A percentile compares a stretch with the other conserved stretches of the same genome.
Conservation (phyloP, 2,113 vertebrate species). For the Poeciliopsis turrubarensis region DNA sequence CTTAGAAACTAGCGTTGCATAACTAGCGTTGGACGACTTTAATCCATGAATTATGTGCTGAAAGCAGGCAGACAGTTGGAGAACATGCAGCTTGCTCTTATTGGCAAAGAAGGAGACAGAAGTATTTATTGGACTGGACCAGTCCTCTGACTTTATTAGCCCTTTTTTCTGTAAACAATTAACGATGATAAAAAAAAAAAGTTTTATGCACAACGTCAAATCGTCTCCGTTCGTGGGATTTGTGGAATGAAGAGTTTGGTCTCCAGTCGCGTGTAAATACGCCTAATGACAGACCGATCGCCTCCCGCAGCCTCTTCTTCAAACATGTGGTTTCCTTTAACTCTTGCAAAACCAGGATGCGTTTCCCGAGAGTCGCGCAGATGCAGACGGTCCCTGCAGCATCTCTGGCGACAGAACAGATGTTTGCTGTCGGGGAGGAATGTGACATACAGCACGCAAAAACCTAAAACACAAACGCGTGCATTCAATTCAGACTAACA, state of each 20-base stretch:
- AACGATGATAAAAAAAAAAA: neutral
- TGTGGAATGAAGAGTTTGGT: slow-evolving; percentile 9
- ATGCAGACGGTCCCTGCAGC: slow-evolving; percentile 5
- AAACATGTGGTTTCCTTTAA: neutral
- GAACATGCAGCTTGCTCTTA: neutral
- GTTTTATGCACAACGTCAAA: slow-evolving; percentile 17
- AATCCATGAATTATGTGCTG: neutral
- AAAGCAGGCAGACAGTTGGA: neutral
- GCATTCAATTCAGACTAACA: neutral
- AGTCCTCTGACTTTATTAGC: slow-evolving; percentile 1
- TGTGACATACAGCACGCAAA: slow-evolving; percentile 12
- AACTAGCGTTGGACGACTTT: slow-evolving; percentile 13
- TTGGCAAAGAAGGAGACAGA: slow-evolving; percentile 19
- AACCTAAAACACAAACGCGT: neutral
- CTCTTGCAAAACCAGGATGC: neutral
- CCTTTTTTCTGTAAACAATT: slow-evolving; percentile 34
- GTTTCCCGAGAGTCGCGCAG: slow-evolving; percentile 22
- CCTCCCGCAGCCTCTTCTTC: neutral
- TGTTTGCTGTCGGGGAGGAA: slow-evolving; percentile 61
- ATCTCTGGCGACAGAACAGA: slow-evolving; percentile 47
- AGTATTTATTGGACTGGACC: neutral
- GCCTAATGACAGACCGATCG: slow-evolving; percentile 1
- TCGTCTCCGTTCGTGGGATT: slow-evolving; percentile 20
- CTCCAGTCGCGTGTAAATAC: slow-evolving; percentile 1
- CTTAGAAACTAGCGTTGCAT: slow-evolving; percentile 1